Base-by-base conservation (phyloP, 30 jellyfish, hydroid and myxozoan species). In the Clytia hemisphaerica region DNA sequence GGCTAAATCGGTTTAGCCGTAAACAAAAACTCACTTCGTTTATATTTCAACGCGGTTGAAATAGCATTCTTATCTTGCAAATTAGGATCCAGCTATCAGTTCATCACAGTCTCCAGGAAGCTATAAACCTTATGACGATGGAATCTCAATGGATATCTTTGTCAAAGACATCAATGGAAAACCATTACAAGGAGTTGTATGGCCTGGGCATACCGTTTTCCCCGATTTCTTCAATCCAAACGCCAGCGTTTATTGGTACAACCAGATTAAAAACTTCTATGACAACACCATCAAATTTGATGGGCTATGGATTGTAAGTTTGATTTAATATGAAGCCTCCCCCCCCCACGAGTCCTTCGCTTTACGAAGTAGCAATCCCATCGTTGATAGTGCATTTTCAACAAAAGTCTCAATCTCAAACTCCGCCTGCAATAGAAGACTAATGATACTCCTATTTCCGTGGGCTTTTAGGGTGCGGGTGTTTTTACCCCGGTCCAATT, bases 41-140 rank as follows among this genome's bases (percentile, higher is more conserved):
- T 50, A 6, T 6, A 7, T 22, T 6, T 50, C 25, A 30, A 42
- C 19, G 19, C 54, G 14, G 54, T 42, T 12, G 19, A 42, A 12
- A 16, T 42, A 12, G 54, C 54, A 12, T 42, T 42, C 54, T 42
- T 42, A 42, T 42, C 18, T 42, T 42, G 3, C 22, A 58, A 4
- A n/a, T 15, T 61, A 88, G 97, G 97, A 88, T 72, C 97, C 97
- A 22, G 94, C 97, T 1, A 88, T 88, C 3, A 75, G 94, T 67
- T 83, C 97, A 1, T 81, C 79, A 28, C 94, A 88, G 61, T 62
- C 83, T 0, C 65, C 84, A 25, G 68, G 87, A 9, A 46, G 75
- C 3, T 88, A 88, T 40, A 77, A 69, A 38, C 79, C 97, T 4
- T 88, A 88, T 44, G 94, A 79, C 34, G 73, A 79, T 32, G 97